Base-by-base conservation (phyloP, 2,888 invertebrate genomes). In the Eremobia ochroleuca region DNA sequence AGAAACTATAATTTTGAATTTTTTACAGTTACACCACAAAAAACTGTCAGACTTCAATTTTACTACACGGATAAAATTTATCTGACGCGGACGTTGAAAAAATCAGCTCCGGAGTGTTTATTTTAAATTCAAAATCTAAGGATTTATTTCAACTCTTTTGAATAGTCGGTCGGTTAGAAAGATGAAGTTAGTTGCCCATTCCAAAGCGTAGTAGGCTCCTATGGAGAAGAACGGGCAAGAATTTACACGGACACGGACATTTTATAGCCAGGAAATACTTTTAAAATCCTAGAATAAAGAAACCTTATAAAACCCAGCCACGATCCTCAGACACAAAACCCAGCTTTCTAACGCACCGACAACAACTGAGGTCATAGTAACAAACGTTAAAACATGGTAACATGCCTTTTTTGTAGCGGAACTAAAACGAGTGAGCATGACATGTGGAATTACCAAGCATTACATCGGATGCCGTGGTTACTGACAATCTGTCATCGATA, bases 401-500 rank as follows among this genome's bases (percentile, higher is more conserved):
- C 79, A 13, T 76, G 68, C 69, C 43, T 64, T 82, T 79, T 78
- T 77, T 78, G 69, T 77, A 69, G 62, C 59, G 75, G 78, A 85
- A 82, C 75, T 73, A 72, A 74, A 85, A 74, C 79, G 72, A 79
- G 68, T 66, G 76, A 80, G 80, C 85, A 77, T 87, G 83, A 89
- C 87, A 81, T 82, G 87, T 85, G 85, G 87, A 85, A 91, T 88
- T 85, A 88, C 87, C 83, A 83, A 86, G 80, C 87, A 88, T 89
- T 88, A 90, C 89, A 87, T 87, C 88, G 83, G 83, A 88, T 89
- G 87, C 88, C 78, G 87, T 82, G 85, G 84, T 89, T 86, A 92
- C 92, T 90, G 93, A 92, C 93, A 90, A 93, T 92, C 93, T 93
- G 93, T 93, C 93, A 93, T 92, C 93, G 90, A 88, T 90, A 88